Conservation (phyloP, 2,888 invertebrate genomes). For the Cephus pulcher region DNA sequence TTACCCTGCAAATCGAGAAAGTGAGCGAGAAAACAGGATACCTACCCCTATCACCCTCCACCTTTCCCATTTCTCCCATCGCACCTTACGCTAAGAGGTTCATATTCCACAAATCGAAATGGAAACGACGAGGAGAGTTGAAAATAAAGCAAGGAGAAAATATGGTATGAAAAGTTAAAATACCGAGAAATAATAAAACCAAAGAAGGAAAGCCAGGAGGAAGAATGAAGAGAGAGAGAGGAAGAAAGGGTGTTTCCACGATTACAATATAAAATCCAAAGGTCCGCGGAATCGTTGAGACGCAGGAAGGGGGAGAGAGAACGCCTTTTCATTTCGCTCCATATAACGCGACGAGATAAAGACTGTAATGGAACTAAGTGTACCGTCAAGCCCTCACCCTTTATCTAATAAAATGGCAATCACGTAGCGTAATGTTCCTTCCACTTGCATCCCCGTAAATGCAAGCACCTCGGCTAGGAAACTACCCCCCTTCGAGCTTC, state of each 20-base stretch:
- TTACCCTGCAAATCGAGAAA: neutral
- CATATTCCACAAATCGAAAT: neutral
- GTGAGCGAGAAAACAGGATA: neutral
- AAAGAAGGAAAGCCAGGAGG: neutral
- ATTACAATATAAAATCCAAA: neutral
- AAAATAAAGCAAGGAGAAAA: neutral
- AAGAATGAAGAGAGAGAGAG: neutral
- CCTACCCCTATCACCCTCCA: neutral
- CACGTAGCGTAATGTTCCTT: constrained; percentile 25
- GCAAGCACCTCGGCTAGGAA: constrained; percentile 21
- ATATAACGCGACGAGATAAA: neutral
- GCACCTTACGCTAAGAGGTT: neutral
- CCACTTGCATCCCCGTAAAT: constrained; percentile 30
- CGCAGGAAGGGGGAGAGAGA: neutral
- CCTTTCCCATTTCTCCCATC: neutral
- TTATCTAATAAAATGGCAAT: constrained; percentile 43
- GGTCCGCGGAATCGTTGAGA: neutral
- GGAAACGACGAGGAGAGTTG: neutral
- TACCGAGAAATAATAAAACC: neutral
- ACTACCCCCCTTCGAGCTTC: neutral
- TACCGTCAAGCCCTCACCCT: neutral
- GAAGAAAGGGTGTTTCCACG: neutral
- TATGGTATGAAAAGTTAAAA: neutral
- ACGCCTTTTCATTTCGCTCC: constrained; percentile 11
- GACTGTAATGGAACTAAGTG: neutral